Evolutionary conservation across 2,888 invertebrate genomes (phyloP).

Genomic region (Drosophila pseudotalamancana): DNA sequence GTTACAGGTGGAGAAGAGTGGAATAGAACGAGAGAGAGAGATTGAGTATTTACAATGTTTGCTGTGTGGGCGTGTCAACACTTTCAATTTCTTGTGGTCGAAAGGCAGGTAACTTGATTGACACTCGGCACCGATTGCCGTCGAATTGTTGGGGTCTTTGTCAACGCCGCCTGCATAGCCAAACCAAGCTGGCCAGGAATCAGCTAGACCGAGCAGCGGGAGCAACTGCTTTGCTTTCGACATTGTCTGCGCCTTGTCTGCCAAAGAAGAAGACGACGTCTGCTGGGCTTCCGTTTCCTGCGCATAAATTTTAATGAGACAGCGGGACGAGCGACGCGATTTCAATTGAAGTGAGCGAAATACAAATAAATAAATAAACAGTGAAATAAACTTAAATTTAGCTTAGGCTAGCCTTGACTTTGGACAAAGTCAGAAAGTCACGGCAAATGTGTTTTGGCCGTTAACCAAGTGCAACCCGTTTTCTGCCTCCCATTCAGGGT

Average conservation of each 20-base stretch:
- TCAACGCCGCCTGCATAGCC: conserved; percentile 60
- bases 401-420: conserved; percentile 74
- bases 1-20: conserved; percentile 1
- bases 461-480: too few relatives aligned
- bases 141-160: conserved; percentile 35
- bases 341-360: conserved; percentile 41
- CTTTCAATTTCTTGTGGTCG: conserved; percentile 64
- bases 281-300: conserved; percentile 75
- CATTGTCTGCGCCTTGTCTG: conserved; percentile 46
- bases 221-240: conserved; percentile 12
- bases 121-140: conserved; percentile 30
- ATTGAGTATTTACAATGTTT: conserved; percentile 5
- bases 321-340: conserved; percentile 29
- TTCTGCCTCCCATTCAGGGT: conserved; percentile 9
- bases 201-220: conserved; percentile 11
- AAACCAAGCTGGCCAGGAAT: conserved; percentile 44
- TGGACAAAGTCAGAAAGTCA: conserved; percentile 40
- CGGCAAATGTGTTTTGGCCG: conserved; percentile 29
- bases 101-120: conserved; percentile 58
- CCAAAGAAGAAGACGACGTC: conserved; percentile 43
- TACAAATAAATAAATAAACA: background rate
- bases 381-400: conserved; percentile 2
- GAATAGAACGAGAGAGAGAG: background rate
- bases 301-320: conserved; percentile 76
- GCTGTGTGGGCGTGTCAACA: conserved; percentile 72